Evolutionary conservation across 2,888 invertebrate genomes (phyloP).

Genomic region (Drosophila histrio): DNA sequence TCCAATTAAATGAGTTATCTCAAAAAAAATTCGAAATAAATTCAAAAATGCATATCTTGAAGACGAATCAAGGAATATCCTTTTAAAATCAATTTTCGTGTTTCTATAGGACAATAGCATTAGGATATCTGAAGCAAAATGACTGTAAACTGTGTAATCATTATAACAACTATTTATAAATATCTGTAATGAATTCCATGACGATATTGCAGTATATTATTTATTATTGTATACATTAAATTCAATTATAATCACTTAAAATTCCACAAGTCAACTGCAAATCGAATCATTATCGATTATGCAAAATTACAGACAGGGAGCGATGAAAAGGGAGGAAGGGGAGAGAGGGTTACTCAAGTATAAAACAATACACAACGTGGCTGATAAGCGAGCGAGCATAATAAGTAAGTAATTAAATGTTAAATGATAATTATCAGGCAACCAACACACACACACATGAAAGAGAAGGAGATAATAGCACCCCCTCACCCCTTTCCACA

Average conservation of each 20-base stretch:
- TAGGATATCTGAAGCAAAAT: too few relatives aligned
- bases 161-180: not conserved
- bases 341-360: constrained; percentile 1
- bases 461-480: not conserved
- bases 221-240: not conserved
- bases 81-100: too few relatives aligned
- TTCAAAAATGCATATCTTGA: too few relatives aligned
- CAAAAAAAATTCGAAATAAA: too few relatives aligned
- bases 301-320: not conserved
- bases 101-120: too few relatives aligned
- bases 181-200: not conserved
- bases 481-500: not conserved
- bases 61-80: too few relatives aligned
- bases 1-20: too few relatives aligned
- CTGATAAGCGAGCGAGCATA: constrained; percentile 59
- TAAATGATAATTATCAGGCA: constrained; percentile 60
- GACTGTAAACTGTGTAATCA: too few relatives aligned
- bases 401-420: constrained; percentile 70
- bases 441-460: constrained; percentile 12
- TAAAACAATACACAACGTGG: constrained; percentile 15
- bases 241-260: not conserved
- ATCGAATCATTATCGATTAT: constrained; percentile 4
- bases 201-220: too few relatives aligned
- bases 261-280: not conserved
- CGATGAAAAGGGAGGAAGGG: not conserved